Base-by-base conservation (phyloP, 2,797 vertebrate species). In the Acipenser oxyrinchus region DNA sequence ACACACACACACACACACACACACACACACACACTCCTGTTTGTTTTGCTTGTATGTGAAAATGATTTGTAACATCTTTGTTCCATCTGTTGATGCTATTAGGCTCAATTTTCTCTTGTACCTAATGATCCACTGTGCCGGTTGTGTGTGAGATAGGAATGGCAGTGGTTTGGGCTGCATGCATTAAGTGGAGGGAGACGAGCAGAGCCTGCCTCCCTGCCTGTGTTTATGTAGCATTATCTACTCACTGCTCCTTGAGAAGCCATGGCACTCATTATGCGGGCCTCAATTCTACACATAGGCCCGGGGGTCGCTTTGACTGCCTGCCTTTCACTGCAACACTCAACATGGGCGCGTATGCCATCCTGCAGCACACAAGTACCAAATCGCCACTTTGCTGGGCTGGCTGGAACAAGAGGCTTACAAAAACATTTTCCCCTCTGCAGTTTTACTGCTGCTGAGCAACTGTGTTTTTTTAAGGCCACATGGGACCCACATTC, bases 81-180 rank as follows among this genome's bases (percentile, higher is more conserved):
- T 91, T 94, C 94, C 94, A 94, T 95, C 94, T 95, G 94, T 94
- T 89, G 90, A 94, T 87, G 90, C 92, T 88, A 89, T 94, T 92
- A 84, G 87, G 92, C 92, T 91, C 92, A 91, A 95, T 96, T 94
- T 95, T 90, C 91, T 92, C 89, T 85, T 89, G 88, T 92, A 90
- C 91, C 89, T 95, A 97, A 98, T 94, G 94, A 94, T 81, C 92
- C 93, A 87, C 94, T 86, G 79, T 72, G 76, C 86, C 88, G 86
- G 88, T 92, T 90, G 89, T 83, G 86, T 88, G 81, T 80, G 89
- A 87, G 86, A 86, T 87, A 84, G 75, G 87, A 79, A 83, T 82
- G 77, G 68, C 84, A 74, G 79, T 78, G 81, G 83, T 82, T 88
- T 90, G 23, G 2, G 23, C 83, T 74, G 85, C 85, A 83, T 85